Conservation (phyloP, 2,888 invertebrate species). For the Cheilosia vulpina region DNA sequence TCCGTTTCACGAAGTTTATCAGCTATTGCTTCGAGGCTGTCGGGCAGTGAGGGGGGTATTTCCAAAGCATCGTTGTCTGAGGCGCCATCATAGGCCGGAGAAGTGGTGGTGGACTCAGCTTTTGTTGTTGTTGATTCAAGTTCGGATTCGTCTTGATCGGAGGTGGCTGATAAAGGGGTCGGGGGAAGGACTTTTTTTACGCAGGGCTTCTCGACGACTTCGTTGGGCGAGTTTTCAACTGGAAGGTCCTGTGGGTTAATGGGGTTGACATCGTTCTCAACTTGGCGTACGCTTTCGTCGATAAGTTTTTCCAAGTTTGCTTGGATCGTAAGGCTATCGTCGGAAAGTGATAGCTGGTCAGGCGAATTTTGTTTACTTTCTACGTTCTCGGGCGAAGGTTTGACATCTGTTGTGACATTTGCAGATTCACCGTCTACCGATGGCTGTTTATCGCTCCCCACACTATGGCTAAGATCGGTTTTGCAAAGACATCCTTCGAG, state of each 20-base stretch:
- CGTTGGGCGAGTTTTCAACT: slow-evolving; percentile 53
- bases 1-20: slow-evolving; percentile 79
- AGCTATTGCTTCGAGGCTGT: slow-evolving; percentile 77
- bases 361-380: background rate
- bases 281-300: slow-evolving; percentile 3
- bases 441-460: background rate
- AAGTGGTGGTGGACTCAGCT: slow-evolving; percentile 61
- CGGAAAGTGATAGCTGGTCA: background rate
- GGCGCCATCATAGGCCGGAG: slow-evolving; percentile 59
- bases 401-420: background rate
- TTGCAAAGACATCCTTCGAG: too few species aligned
- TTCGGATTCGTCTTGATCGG: slow-evolving; percentile 66
- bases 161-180: slow-evolving; percentile 20
- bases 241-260: slow-evolving; percentile 45
- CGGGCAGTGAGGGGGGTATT: slow-evolving; percentile 73
- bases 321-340: background rate
- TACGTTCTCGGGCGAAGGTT: background rate
- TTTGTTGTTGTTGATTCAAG: slow-evolving; percentile 69
- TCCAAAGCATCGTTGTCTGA: slow-evolving; percentile 75
- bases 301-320: slow-evolving; percentile 52
- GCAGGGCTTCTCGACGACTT: slow-evolving; percentile 75
- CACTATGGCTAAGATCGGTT: too few species aligned
- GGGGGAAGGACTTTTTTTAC: slow-evolving; percentile 76
- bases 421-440: background rate
- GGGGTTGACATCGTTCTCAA: background rate